These are phyloP conservation scores for Abrostola tripartita DNA, from an alignment of 2,888 invertebrate genomes.

Conservation along the genomic window DNA sequence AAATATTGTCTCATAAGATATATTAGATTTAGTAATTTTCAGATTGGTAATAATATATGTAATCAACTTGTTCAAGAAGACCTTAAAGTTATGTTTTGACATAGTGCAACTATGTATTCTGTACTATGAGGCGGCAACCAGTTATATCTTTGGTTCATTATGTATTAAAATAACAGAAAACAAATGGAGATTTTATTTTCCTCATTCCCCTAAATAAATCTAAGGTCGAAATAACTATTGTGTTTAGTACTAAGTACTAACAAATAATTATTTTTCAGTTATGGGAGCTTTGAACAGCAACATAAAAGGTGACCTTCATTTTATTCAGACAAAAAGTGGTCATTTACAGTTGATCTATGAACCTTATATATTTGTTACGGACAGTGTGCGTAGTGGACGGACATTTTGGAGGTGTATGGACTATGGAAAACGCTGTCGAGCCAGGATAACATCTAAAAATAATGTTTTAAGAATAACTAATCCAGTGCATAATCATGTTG, in stretches of 20 bases:
- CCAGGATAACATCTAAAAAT: conserved; percentile 84
- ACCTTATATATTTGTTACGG: conserved; percentile 85
- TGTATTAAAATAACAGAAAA: neutral
- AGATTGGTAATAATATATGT: too few relatives aligned
- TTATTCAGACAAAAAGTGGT: conserved; percentile 85
- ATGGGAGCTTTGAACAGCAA: conserved; percentile 73
- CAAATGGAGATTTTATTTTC: conserved; percentile 1
- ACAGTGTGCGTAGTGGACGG: conserved; percentile 84
- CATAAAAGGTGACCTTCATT: conserved; percentile 81
- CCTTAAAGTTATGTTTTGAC: too few relatives aligned
- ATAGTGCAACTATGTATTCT: too few relatives aligned
- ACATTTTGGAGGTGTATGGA: conserved; percentile 87
- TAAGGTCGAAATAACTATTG: neutral
- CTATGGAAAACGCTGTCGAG: conserved; percentile 84
- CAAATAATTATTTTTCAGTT: conserved; percentile 65
- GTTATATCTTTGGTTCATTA: too few relatives aligned
- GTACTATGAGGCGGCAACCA: too few relatives aligned
- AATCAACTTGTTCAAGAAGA: too few relatives aligned
- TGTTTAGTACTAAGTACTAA: conserved; percentile 33
- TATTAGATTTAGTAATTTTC: too few relatives aligned
- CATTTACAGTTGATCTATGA: conserved; percentile 84
- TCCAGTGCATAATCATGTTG: conserved; percentile 80
- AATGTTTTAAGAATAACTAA: conserved; percentile 83
- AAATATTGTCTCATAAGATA: too few relatives aligned
- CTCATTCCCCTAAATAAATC: neutral